A percentile compares a stretch with the other conserved stretches of the same genome.
Conservation (phyloP, 2,797 vertebrate genomes). For the Australoheros facetus region DNA sequence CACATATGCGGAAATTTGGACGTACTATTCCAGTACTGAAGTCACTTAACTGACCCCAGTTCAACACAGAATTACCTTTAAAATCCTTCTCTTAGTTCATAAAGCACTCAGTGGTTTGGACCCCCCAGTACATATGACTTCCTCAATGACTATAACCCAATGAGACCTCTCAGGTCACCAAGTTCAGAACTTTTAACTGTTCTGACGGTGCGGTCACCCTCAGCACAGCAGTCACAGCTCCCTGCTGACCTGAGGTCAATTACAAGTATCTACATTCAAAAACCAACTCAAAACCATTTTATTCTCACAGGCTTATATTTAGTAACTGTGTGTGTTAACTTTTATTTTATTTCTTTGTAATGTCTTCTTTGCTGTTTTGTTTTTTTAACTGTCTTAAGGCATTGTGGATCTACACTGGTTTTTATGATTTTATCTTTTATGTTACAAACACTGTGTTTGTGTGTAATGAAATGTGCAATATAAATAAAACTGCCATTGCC, state of each 20-base stretch:
- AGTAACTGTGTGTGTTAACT: neutral
- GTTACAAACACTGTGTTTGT: neutral
- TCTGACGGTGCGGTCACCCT: neutral
- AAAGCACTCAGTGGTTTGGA: neutral
- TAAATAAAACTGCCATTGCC: neutral
- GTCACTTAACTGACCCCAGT: neutral
- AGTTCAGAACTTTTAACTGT: neutral
- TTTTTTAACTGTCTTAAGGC: neutral
- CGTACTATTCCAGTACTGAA: neutral
- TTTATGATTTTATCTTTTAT: neutral
- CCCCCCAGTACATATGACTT: neutral
- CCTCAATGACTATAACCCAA: neutral
- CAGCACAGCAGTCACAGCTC: neutral
- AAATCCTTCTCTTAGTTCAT: neutral
- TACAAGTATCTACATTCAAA: neutral
- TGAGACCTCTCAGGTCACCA: neutral
- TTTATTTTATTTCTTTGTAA: neutral
- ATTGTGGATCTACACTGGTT: neutral
- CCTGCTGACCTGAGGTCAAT: neutral
- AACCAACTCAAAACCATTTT: neutral
- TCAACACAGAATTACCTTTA: neutral
- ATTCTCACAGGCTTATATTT: neutral
- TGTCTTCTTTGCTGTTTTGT: neutral
- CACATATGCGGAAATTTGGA: neutral
- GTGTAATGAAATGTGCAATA: neutral